Evolutionary conservation across 2,888 invertebrate genomes (phyloP), one percentile per base, ranked within the genome.

Genomic region (Melieria omissa): DNA sequence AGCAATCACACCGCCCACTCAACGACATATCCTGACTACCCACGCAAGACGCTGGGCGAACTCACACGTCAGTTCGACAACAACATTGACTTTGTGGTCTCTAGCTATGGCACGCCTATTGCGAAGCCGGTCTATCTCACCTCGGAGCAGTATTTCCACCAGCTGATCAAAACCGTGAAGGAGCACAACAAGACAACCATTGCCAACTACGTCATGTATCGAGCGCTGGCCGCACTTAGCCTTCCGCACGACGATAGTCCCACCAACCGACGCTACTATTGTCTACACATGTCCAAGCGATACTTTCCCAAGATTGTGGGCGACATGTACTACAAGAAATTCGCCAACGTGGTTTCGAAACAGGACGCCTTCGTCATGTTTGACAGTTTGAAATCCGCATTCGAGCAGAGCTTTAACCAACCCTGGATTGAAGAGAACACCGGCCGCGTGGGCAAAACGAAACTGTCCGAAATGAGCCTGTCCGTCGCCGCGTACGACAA

Each of bases 151-250:
- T 85, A 85, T 64, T 85, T 80, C 54, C 71, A 69, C 1, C 81
- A 86, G 46, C 72, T 85, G 8, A 75, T 82, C 41, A 82, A 80
- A 16, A 78, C 80, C 1, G 64, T 83, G 29, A 71, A 72, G 4
- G 72, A 77, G 1, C 79, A 79, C 42, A 80, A 84, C 45, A 75
- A 74, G 12, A 81, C 78, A 5, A 76, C 78, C 6, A 73, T 85
- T 7, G 85, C 86, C 9, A 86, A 85, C 72, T 85, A 85, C 41
- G 80, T 85, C 0, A 85, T 85, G 86, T 85, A 84, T 60, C 79
- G 85, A 8, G 84, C 84, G 0, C 47, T 84, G 3, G 74, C 81
- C 12, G 41, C 57, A 1, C 71, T 81, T 0, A 77, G 78, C 6
- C 76, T 85, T 63, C 76, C 79, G 4, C 45, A 74, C 52, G 69